phyloP scores from a whole-genome alignment of 2,113 vertebrate species.

The Otocyon megalotis region DNA sequence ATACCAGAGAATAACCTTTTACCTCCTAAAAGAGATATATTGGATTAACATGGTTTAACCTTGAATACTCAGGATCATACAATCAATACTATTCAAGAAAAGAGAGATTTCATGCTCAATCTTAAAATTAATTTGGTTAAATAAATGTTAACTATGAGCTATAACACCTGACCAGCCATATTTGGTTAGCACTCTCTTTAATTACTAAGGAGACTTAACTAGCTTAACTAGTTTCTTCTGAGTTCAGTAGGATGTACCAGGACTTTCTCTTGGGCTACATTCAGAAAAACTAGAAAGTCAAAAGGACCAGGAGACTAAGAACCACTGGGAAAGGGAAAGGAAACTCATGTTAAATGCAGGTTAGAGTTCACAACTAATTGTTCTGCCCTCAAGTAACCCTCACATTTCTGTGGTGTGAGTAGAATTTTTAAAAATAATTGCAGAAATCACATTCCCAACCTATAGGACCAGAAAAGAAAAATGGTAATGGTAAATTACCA shows the following conservation, averaged over 20 bases:
- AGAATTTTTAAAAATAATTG: neutral
- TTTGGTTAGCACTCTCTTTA: neutral
- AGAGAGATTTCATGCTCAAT: constrained; percentile 38
- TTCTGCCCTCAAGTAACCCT: neutral
- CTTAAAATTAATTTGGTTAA: constrained; percentile 44
- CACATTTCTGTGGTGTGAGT: neutral
- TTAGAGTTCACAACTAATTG: constrained; percentile 45
- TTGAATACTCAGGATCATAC: neutral
- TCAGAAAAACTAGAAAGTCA: constrained; percentile 39
- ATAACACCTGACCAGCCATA: constrained; percentile 1
- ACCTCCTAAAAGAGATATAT: constrained; percentile 45
- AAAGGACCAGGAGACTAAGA: constrained; percentile 32
- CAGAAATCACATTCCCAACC: constrained; percentile 50
- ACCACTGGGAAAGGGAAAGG: neutral
- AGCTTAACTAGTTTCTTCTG: constrained; percentile 30
- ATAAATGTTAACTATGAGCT: constrained; percentile 38
- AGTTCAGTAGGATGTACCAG: neutral
- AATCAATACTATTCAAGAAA: constrained; percentile 38
- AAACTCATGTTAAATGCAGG: neutral
- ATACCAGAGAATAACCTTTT: constrained; percentile 15
- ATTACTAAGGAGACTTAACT: constrained; percentile 33
- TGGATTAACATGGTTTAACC: constrained; percentile 48
- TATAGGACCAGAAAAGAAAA: constrained; percentile 14
- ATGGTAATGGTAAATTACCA: neutral
- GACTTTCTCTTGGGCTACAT: neutral